Percentiles rank a stretch among this genome's conserved stretches.
Conservation (phyloP, 2,888 invertebrate species). For the Dasysyrphus albostriatus region DNA sequence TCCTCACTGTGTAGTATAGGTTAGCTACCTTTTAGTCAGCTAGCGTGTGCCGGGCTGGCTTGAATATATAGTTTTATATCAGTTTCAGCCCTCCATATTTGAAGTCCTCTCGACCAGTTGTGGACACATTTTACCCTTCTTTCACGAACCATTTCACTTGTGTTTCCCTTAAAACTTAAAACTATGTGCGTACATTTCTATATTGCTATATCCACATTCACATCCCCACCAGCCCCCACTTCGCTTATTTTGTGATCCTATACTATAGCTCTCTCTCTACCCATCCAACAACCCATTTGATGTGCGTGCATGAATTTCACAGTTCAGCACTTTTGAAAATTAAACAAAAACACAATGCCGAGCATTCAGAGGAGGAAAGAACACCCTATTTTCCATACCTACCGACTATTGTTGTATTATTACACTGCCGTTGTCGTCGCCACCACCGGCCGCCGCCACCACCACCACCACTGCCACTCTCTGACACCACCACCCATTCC, state of each 20-base stretch:
- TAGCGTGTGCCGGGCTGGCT: conserved; percentile 10
- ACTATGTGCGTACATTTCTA: conserved; percentile 75
- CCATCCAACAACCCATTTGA: conserved; percentile 23
- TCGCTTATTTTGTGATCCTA: not conserved
- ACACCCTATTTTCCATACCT: conserved; percentile 56
- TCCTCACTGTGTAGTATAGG: not conserved
- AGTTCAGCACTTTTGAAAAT: conserved; percentile 76
- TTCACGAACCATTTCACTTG: conserved; percentile 74
- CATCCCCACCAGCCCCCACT: not conserved
- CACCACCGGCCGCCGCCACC: not conserved
- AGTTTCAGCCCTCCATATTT: conserved; percentile 5
- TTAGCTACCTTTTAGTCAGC: conserved; percentile 37
- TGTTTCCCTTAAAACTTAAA: conserved; percentile 71
- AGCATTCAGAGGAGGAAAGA: conserved; percentile 48
- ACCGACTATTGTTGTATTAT: not conserved
- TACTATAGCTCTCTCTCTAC: not conserved
- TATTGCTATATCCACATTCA: conserved; percentile 52
- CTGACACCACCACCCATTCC: conserved; percentile 43
- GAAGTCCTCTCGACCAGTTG: conserved; percentile 51
- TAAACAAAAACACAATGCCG: conserved; percentile 75
- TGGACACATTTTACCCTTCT: conserved; percentile 73
- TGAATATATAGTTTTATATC: conserved; percentile 18
- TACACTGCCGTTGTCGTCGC: not conserved
- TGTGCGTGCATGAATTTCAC: conserved; percentile 76
- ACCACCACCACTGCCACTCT: too few relatives aligned